Percentiles rank a stretch among this genome's conserved stretches.
These are phyloP conservation scores for Drosophila differens DNA, from an alignment of 2,888 invertebrate genomes.

Conservation along the genomic window DNA sequence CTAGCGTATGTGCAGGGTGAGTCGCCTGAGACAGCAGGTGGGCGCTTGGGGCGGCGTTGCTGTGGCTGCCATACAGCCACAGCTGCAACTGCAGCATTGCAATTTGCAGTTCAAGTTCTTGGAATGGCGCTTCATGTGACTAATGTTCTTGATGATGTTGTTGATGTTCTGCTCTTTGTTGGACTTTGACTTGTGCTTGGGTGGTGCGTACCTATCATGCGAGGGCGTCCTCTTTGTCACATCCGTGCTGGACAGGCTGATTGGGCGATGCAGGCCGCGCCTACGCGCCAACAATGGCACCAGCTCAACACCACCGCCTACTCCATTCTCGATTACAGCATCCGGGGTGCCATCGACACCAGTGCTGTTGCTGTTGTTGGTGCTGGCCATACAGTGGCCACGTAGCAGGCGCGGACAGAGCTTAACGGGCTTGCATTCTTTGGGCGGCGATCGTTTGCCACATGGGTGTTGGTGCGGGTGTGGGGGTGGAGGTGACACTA, in stretches of 20 bases:
- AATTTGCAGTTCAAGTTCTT: slow-evolving; percentile 73
- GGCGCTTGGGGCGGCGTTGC: slow-evolving; percentile 34
- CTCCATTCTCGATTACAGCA: slow-evolving; percentile 32
- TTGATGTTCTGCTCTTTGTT: slow-evolving; percentile 68
- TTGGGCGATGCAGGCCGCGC: slow-evolving; percentile 87
- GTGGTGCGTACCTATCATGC: slow-evolving; percentile 85
- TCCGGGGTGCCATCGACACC: slow-evolving; percentile 23
- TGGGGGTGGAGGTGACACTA: slow-evolving; percentile 12
- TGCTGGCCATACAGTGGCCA: slow-evolving; percentile 54
- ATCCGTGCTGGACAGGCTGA: slow-evolving; percentile 87
- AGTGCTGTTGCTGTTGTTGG: slow-evolving; percentile 38
- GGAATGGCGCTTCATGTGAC: slow-evolving; percentile 70
- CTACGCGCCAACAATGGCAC: slow-evolving; percentile 91
- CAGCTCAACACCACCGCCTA: slow-evolving; percentile 90
- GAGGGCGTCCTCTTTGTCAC: slow-evolving; percentile 86
- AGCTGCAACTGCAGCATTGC: slow-evolving; percentile 70
- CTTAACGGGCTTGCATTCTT: slow-evolving; percentile 61
- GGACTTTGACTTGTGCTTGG: slow-evolving; percentile 75
- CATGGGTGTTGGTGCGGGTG: slow-evolving; percentile 11
- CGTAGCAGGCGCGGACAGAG: slow-evolving; percentile 74
- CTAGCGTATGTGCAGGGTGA: slow-evolving; percentile 85
- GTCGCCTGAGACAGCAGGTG: slow-evolving; percentile 85
- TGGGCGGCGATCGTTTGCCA: slow-evolving; percentile 32
- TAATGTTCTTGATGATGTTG: slow-evolving; percentile 74
- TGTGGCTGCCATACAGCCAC: slow-evolving; percentile 40